phyloP scores from a whole-genome alignment of 2,888 invertebrate genomes.

The Dasypogon diadema region DNA sequence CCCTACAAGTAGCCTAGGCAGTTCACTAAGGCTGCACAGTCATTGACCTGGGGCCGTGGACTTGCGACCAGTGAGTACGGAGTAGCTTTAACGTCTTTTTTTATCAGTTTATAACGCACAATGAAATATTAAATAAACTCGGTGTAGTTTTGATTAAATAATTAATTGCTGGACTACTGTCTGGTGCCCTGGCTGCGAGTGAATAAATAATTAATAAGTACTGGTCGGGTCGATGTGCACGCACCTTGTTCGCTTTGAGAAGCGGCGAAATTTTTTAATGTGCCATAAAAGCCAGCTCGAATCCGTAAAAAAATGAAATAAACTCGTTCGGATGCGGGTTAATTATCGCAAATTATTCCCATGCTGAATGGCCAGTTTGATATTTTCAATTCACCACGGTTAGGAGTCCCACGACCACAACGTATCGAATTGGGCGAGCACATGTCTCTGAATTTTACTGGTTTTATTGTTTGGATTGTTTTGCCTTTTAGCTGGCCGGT shows the following conservation, averaged over 20 bases:
- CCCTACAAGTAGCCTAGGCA: neutral
- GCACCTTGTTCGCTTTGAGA: slow-evolving; percentile 7
- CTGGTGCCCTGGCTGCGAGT: slow-evolving; percentile 5
- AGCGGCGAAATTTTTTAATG: slow-evolving; percentile 14
- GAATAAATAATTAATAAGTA: slow-evolving; percentile 38
- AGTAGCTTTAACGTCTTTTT: slow-evolving; percentile 19
- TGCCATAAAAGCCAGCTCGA: slow-evolving; percentile 28
- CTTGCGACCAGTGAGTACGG: neutral
- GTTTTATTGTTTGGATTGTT: slow-evolving; percentile 27
- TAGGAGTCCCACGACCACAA: neutral
- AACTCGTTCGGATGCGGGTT: slow-evolving; percentile 33
- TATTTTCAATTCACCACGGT: neutral
- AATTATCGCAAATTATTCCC: slow-evolving; percentile 41
- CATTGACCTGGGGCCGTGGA: neutral
- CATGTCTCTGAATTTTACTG: slow-evolving; percentile 10
- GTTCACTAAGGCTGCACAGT: neutral
- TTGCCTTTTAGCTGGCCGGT: neutral
- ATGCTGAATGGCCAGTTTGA: slow-evolving; percentile 12
- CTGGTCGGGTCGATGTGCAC: slow-evolving; percentile 1
- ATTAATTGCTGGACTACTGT: slow-evolving; percentile 33
- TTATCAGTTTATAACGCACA: slow-evolving; percentile 35
- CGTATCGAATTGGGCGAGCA: neutral
- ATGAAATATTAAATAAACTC: slow-evolving; percentile 37
- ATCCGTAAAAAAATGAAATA: slow-evolving; percentile 26
- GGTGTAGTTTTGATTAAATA: slow-evolving; percentile 45